Base-by-base conservation (phyloP, 2,113 vertebrate genomes). In the Hemibagrus wyckioides region DNA sequence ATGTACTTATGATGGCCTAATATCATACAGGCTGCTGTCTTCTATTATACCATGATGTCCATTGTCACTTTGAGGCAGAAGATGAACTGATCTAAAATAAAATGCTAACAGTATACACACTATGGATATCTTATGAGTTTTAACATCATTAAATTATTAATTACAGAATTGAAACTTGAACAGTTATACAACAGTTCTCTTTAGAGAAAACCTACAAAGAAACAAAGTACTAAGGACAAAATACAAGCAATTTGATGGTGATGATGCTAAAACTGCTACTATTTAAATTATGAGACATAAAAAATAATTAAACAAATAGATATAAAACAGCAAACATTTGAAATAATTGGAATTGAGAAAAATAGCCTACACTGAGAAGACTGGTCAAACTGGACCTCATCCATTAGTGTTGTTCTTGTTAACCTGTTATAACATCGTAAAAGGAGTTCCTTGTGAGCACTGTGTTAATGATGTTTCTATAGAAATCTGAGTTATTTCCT, bases 391-490 rank as follows among this genome's bases (percentile, higher is more conserved):
- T 11, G n/a, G 50, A 80, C 19, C 8, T 39, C 0, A 36, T 80
- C 30, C 77, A 23, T 44, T 67, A 82, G 50, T 71, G 65, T 25
- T 83, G n/a, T 36, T 76, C 39, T 83, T 83, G 41, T 87, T 67
- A 59, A 65, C 48, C 14, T 39, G 86, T 61, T 41, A 85, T 75
- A 48, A 77, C 39, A 41, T 63, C 41, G 17, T 85, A 76, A 85
- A 85, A 76, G 36, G 23, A 75, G 52, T 11, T 59, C 52, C 69
- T 59, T 30, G 3, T 41, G 56, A 56, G 48, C 48, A 21, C n/a
- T 23, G 36, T 30, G 33, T 8, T 44, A 71, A 85, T 57, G 52
- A 25, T 57, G 52, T 39, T 81, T 39, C n/a, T 57, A 81, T 36
- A 81, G 21, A 81, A 81, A 81, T 57, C 79, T 59, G 15, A 59